Conservation (phyloP, 30 jellyfish, hydroid and myxozoan genomes). For the Sanderia malayensis region DNA sequence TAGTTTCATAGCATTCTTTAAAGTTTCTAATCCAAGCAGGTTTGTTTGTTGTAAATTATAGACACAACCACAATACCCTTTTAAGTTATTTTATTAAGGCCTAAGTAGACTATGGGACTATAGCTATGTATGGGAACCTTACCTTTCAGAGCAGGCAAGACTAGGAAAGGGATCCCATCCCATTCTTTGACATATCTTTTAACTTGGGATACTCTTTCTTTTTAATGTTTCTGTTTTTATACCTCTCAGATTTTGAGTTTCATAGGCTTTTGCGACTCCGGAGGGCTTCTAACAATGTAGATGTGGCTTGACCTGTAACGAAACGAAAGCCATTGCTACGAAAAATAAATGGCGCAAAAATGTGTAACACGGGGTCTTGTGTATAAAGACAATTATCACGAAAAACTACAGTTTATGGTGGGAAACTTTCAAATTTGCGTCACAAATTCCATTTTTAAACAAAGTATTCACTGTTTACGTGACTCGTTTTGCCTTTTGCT, state of each 20-base stretch:
- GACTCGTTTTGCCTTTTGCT: too few relatives aligned
- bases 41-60: conserved; percentile 26
- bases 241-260: conserved; percentile 30
- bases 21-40: conserved; percentile 38
- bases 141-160: conserved; percentile 26
- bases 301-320: too few relatives aligned
- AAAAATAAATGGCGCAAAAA: conserved; percentile 15
- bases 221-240: conserved; percentile 16
- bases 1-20: conserved; percentile 3
- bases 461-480: too few relatives aligned
- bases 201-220: conserved; percentile 11
- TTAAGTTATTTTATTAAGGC: conserved; percentile 20
- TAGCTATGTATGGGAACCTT: conserved; percentile 16
- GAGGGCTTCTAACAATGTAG: conserved; percentile 11
- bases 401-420: too few relatives aligned
- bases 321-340: too few relatives aligned
- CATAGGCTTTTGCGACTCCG: conserved; percentile 27
- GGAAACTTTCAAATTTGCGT: too few relatives aligned
- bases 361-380: conserved; percentile 13
- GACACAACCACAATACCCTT: conserved; percentile 29
- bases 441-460: too few relatives aligned
- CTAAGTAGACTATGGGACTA: conserved; percentile 28
- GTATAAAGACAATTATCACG: conserved; percentile 10
- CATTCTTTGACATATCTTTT: not conserved
- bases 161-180: conserved; percentile 21